Evolutionary conservation across 2,797 vertebrate species (phyloP).

Genomic region (Ambastaia sidthimunki): DNA sequence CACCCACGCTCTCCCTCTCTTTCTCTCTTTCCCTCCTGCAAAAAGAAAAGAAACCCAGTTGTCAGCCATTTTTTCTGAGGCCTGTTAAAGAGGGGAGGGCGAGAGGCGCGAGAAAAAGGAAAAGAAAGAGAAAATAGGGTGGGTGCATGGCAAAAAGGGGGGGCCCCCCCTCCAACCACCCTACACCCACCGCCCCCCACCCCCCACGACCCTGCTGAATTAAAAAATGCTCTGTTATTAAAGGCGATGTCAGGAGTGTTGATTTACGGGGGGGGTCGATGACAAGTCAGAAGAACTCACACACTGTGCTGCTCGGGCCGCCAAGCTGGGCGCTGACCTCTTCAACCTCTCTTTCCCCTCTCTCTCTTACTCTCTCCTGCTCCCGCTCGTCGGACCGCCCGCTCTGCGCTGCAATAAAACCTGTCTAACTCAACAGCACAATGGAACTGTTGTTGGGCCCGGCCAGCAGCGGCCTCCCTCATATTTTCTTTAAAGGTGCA

Average conservation of each 20-base stretch:
- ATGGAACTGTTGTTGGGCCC: conserved; percentile 82
- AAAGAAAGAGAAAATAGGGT: conserved; percentile 11
- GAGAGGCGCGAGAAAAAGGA: conserved; percentile 29
- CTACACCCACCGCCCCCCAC: background rate
- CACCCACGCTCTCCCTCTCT: background rate
- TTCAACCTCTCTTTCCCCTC: conserved; percentile 78
- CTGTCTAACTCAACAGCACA: conserved; percentile 83
- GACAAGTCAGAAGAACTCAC: conserved; percentile 83
- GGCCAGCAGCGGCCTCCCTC: conserved; percentile 70
- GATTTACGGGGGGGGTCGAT: conserved; percentile 83
- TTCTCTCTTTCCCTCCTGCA: conserved; percentile 2
- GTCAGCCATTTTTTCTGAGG: conserved; percentile 52
- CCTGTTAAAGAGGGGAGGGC: conserved; percentile 33
- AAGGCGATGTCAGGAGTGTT: conserved; percentile 80
- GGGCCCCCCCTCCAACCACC: conserved; percentile 2
- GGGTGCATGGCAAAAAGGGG: conserved; percentile 27
- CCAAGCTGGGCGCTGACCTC: conserved; percentile 84
- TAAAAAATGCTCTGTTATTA: conserved; percentile 84
- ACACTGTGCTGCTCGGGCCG: conserved; percentile 76
- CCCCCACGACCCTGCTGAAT: conserved; percentile 72
- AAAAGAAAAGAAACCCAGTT: conserved; percentile 49
- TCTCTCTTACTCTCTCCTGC: conserved; percentile 71
- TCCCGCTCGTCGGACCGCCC: conserved; percentile 58
- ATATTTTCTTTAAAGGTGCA: conserved; percentile 87
- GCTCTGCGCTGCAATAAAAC: conserved; percentile 74